Evolutionary conservation across 2,888 invertebrate genomes (phyloP).

Genomic region (Galerucella nymphaeae): DNA sequence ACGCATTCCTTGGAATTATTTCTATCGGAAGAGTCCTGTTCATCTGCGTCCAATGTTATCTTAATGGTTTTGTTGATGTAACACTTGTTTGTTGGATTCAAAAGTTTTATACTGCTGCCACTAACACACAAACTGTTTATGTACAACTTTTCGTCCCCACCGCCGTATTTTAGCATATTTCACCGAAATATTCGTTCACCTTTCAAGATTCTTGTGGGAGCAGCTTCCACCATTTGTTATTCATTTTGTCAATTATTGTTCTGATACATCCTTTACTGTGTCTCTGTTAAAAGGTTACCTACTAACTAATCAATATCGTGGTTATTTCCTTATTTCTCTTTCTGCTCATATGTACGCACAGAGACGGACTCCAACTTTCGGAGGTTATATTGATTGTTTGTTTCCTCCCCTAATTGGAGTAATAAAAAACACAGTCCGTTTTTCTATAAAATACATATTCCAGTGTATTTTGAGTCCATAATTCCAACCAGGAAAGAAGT

Average conservation of each 20-base stretch:
- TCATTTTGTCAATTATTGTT: conserved; percentile 40
- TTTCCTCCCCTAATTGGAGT: no score
- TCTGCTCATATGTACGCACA: conserved; percentile 39
- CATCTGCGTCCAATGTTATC: conserved; percentile 26
- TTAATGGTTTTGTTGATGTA: conserved; percentile 40
- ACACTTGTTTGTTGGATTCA: conserved; percentile 37
- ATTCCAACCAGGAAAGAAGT: no score
- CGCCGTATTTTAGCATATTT: conserved; percentile 47
- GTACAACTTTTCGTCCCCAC: conserved; percentile 50
- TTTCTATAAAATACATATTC: no score
- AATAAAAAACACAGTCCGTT: no score
- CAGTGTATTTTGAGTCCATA: no score
- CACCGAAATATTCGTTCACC: conserved; percentile 29
- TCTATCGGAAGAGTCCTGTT: conserved; percentile 11
- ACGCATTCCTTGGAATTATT: neutral
- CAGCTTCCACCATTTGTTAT: conserved; percentile 32
- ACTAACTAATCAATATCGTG: conserved; percentile 45
- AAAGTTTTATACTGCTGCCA: conserved; percentile 47
- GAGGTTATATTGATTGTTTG: conserved; percentile 16
- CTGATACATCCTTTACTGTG: conserved; percentile 24
- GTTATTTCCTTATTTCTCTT: conserved; percentile 43
- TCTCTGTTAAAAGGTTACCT: conserved; percentile 39
- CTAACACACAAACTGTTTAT: conserved; percentile 52
- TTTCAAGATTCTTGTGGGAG: conserved; percentile 24
- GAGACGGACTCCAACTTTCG: conserved; percentile 31